A percentile compares a stretch with the other conserved stretches of the same genome.
Conservation (phyloP, 2,888 invertebrate genomes). For the Isoperla grammatica region DNA sequence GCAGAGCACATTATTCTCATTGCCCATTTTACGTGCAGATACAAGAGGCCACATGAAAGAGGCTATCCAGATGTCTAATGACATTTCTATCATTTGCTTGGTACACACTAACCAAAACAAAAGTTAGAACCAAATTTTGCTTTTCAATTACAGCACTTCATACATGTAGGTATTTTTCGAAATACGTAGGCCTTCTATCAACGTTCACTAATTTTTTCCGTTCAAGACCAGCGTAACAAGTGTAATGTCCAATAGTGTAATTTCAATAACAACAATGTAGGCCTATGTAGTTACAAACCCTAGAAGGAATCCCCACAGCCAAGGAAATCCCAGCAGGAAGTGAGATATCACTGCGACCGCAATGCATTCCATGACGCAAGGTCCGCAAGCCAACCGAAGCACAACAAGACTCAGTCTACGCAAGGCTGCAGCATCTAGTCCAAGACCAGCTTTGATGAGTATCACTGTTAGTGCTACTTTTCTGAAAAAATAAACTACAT, state of each 20-base stretch:
- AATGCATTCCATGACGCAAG: conserved; percentile 54
- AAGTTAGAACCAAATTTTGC: too few relatives aligned
- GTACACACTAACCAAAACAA: too few relatives aligned
- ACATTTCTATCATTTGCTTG: neutral
- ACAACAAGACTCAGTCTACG: conserved; percentile 50
- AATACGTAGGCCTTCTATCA: too few relatives aligned
- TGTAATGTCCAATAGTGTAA: neutral
- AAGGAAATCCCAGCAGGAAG: conserved; percentile 53
- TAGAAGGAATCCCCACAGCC: conserved; percentile 53
- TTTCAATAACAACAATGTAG: neutral
- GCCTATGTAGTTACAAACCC: conserved; percentile 44
- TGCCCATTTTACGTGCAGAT: too few relatives aligned
- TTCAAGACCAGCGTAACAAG: too few relatives aligned
- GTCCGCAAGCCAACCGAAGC: conserved; percentile 52
- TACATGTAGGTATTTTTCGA: too few relatives aligned
- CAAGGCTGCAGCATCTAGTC: conserved; percentile 55
- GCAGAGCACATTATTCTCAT: too few relatives aligned
- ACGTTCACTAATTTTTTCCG: too few relatives aligned
- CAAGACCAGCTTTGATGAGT: conserved; percentile 58
- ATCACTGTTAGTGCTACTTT: conserved; percentile 59
- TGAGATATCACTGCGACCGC: conserved; percentile 49
- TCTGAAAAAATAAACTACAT: conserved; percentile 42
- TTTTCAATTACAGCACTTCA: too few relatives aligned
- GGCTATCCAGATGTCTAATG: too few relatives aligned
- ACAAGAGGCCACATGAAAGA: too few relatives aligned